Evolutionary conservation across 2,113 vertebrate genomes (phyloP), one percentile per base, ranked within the genome.

Genomic region (Montifringilla adamsi): DNA sequence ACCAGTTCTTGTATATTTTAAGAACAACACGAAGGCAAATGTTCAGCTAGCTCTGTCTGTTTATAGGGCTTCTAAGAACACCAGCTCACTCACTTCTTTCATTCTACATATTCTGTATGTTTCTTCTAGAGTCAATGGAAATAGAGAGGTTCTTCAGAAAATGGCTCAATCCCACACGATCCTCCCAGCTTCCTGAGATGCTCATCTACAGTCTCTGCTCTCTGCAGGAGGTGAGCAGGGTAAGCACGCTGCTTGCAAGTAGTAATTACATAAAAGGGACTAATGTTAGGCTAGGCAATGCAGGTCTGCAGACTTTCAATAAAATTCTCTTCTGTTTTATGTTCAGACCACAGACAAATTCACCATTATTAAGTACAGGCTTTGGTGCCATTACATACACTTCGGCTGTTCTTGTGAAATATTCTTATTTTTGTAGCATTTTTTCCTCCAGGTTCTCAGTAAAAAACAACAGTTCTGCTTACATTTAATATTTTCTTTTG

Each of bases 161-260:
- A 78, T 5, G 19, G 19, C 44, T 90, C 28, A 31, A 16, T 20
- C 8, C 10, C 26, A 39, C 0, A 0, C 22, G n/a, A 44, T 20
- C 39, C 41, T 44, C 47, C 49, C 16, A 88, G 52, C 14, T 23
- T 88, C 47, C 41, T 13, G 28, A 79, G 30, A 15, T 46, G 39
- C 52, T 58, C 7, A 49, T 12, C 70, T 44, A 44, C 16, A 79
- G 59, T 24, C 31, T 30, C 39, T 49, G 52, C n/a, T 66, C 41
- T 21, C 66, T 37, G 28, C 23, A 68, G 19, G 21, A 67, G 9
- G 6, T 41, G 3, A 58, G 19, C 47, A 49, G 31, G 24, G 10
- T 1, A 0, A 75, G 26, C 67, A 91, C 15, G 4, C 11, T 69
- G 43, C 23, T 56, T 74, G 37, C 41, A 66, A 84, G 50, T 50